Base-by-base conservation (phyloP, 2,888 invertebrate genomes). In the Lasioglossum villosulum region DNA sequence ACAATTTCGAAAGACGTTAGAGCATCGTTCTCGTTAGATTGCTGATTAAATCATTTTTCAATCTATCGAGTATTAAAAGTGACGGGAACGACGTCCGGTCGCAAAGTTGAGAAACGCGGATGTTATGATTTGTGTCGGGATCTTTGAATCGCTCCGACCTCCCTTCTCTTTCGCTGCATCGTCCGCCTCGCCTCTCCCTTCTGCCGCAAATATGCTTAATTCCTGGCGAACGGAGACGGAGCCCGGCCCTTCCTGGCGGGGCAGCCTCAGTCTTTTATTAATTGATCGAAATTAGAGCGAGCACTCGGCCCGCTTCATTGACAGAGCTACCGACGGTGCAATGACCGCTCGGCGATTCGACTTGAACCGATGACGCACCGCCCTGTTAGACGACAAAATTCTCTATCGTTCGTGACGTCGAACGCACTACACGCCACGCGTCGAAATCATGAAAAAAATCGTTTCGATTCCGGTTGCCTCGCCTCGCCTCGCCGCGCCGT, bases 261-360 rank as follows among this genome's bases (percentile, higher is more conserved):
- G 75, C 83, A 77, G 86, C 86, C 86, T 75, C 86, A 39, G 90
- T 82, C 89, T 90, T 89, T 92, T 91, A 93, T 94, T 95, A 94
- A 94, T 94, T 94, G 93, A 94, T 95, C 93, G 93, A 93, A 94
- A 94, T 94, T 93, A 93, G 93, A 92, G 91, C 91, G 93, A 91
- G 90, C 93, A 88, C 90, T 91, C 88, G 89, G 91, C 85, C 86
- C 84, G 90, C 90, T 91, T 93, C 92, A 93, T 93, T 93, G 93
- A 92, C 92, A 91, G 93, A 92, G 91, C 84, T 81, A 86, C 86
- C 84, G 89, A 88, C 92, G 88, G 94, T 93, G 93, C 94, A 94
- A 94, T 93, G 94, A 94, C 93, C 94, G 93, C 86, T 86, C 90
- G 91, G 91, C 92, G 92, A 94, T 94, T 94, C 92, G 92, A 91